phyloP scores from a whole-genome alignment of 2,888 invertebrate genomes.

The Slavum lentiscoides region DNA sequence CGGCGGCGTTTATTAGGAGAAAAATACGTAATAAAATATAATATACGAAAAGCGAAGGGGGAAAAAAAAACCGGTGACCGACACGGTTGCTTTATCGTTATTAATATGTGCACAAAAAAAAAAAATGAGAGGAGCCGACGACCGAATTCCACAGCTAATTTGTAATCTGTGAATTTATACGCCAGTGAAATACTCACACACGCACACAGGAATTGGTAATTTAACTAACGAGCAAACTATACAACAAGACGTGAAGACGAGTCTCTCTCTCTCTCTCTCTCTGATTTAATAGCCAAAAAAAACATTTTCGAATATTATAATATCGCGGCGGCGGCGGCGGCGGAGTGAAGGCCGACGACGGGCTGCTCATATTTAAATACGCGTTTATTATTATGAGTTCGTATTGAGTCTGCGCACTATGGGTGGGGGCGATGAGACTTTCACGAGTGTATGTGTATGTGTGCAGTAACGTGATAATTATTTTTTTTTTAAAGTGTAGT shows the following conservation, averaged over 20 bases:
- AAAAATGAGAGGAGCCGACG: constrained; percentile 21
- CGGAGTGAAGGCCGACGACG: constrained; percentile 11
- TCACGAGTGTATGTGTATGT: too few relatives aligned
- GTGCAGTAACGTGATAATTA: too few relatives aligned
- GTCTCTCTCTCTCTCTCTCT: constrained; percentile 11
- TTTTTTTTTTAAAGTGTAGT: too few relatives aligned
- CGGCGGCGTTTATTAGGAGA: background rate
- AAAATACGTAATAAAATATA: constrained; percentile 9
- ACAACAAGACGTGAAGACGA: background rate
- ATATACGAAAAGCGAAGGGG: too few relatives aligned
- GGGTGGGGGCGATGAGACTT: too few relatives aligned
- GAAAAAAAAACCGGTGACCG: constrained; percentile 26
- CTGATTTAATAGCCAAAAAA: constrained; percentile 41
- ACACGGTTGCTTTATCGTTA: constrained; percentile 1
- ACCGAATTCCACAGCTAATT: constrained; percentile 49
- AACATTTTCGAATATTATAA: constrained; percentile 18
- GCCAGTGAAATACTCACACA: background rate
- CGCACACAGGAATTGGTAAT: constrained; percentile 23
- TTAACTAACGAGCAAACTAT: constrained; percentile 49
- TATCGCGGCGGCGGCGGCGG: background rate
- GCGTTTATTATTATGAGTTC: too few relatives aligned
- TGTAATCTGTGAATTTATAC: constrained; percentile 50
- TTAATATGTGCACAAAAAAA: background rate
- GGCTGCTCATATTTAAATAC: background rate
- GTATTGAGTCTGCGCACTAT: too few relatives aligned